Evolutionary conservation across 1,140 invertebrate genomes (phyloP), one percentile per base, ranked within the genome.

Genomic region (Penaeus chinensis): DNA sequence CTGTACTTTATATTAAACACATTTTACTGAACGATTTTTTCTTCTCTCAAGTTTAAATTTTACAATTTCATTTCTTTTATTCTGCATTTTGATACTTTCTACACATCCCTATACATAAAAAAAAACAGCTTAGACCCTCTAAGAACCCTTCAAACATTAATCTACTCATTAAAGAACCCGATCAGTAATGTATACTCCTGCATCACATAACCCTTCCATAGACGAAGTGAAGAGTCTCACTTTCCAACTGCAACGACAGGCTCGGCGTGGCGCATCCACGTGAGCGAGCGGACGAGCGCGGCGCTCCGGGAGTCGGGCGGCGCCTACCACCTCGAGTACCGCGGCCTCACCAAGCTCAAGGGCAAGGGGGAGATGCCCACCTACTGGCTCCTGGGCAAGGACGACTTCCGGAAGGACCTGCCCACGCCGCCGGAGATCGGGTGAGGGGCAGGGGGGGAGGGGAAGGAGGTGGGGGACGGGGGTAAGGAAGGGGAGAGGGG

Each of bases 371-470:
- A 86, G 47, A 85, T 90, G 90, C 65, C 87, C 22, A 90, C 90
- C 11, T 90, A 89, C 82, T 90, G 90, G 90, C 88, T 90, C 18
- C 83, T 95, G 18, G 96, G 96, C 78, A 97, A 96, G 92, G 95
- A 96, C 76, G 96, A 96, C 37, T 98, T 98, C 91, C 95, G 96
- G 90, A 97, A 97, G 92, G 94, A 95, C 47, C 93, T 98, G 18
- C 97, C 97, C 16, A 94, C 93, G 60, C 96, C 96, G 77, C 96
- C 96, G 8, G 94, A 95, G 4, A 93, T 96, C 63, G 95, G 95
- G 96, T 96, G 93, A 95, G 94, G 87, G 42, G 37, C 18, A 24
- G 47, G 62, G 20, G 18, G 8, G 66, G 5, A 22, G 13, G 11
- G 19, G 82, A n/a, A 76, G 18, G 0, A 1, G 37, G 27, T 3